phyloP scores from a whole-genome alignment of 2,113 vertebrate genomes.

The Brachyhypopomus occidentalis region DNA sequence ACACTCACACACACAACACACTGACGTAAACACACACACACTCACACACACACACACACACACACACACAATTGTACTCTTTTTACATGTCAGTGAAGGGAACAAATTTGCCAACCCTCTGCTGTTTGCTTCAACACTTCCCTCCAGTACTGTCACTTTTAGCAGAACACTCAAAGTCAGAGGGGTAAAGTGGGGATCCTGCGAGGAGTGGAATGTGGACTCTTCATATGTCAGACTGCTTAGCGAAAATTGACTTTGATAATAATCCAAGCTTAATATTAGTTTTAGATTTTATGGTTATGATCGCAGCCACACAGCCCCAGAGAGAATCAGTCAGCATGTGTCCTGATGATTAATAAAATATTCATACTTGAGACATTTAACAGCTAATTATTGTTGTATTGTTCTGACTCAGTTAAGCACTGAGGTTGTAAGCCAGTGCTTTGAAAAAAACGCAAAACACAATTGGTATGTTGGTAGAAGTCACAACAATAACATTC shows the following conservation, averaged over 20 bases:
- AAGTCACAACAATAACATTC: constrained; percentile 8
- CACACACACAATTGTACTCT: constrained; percentile 2
- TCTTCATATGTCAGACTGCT: neutral
- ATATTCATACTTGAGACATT: constrained; percentile 48
- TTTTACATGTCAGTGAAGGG: constrained; percentile 37
- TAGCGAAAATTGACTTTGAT: neutral
- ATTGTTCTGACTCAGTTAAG: constrained; percentile 33
- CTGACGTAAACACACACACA: neutral
- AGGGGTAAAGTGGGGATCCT: constrained; percentile 19
- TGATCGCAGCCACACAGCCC: constrained; percentile 6
- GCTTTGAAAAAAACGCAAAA: neutral
- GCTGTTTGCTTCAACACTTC: neutral
- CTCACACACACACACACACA: constrained; percentile 1
- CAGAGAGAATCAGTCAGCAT: constrained; percentile 27
- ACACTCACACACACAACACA: constrained; percentile 11
- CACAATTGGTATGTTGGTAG: neutral
- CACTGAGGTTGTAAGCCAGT: neutral
- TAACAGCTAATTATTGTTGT: constrained; percentile 36
- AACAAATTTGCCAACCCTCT: neutral
- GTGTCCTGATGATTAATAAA: constrained; percentile 40
- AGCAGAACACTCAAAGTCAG: neutral
- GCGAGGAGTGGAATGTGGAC: neutral
- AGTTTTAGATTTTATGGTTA: neutral
- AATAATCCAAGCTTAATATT: neutral
- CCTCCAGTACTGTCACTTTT: neutral